Evolutionary conservation across 1,140 invertebrate genomes (phyloP).

Genomic region (Saccostrea echinata): DNA sequence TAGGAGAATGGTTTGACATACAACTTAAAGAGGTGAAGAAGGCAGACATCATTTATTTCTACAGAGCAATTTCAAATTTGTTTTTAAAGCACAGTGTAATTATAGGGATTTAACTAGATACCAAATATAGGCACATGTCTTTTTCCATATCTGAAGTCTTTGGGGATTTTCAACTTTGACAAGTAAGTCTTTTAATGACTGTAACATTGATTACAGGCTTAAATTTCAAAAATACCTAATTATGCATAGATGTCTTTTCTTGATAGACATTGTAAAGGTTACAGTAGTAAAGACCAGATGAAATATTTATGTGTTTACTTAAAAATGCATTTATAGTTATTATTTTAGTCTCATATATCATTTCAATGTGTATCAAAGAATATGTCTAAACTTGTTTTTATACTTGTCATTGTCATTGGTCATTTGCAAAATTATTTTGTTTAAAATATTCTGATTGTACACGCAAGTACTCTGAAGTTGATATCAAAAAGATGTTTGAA

Average conservation of each 20-base stretch:
- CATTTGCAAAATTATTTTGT: too few relatives aligned
- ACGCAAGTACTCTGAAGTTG: too few relatives aligned
- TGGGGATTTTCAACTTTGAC: background rate
- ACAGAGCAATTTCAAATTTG: background rate
- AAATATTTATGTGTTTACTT: too few relatives aligned
- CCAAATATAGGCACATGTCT: background rate
- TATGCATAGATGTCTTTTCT: background rate
- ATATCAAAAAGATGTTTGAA: too few relatives aligned
- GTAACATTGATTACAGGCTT: background rate
- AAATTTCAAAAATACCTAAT: background rate
- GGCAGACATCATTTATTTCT: background rate
- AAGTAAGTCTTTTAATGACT: background rate
- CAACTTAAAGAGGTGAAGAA: background rate
- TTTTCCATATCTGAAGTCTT: background rate
- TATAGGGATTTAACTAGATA: background rate
- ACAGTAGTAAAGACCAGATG: too few relatives aligned
- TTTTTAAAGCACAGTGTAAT: background rate
- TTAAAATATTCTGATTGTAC: too few relatives aligned
- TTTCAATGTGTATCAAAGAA: too few relatives aligned
- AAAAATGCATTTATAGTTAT: too few relatives aligned
- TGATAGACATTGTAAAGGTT: background rate
- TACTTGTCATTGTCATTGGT: too few relatives aligned
- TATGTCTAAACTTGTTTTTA: too few relatives aligned
- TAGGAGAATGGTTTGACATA: background rate
- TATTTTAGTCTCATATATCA: too few relatives aligned